phyloP scores from a whole-genome alignment of 2,113 vertebrate species.

The Peromyscus leucopus region DNA sequence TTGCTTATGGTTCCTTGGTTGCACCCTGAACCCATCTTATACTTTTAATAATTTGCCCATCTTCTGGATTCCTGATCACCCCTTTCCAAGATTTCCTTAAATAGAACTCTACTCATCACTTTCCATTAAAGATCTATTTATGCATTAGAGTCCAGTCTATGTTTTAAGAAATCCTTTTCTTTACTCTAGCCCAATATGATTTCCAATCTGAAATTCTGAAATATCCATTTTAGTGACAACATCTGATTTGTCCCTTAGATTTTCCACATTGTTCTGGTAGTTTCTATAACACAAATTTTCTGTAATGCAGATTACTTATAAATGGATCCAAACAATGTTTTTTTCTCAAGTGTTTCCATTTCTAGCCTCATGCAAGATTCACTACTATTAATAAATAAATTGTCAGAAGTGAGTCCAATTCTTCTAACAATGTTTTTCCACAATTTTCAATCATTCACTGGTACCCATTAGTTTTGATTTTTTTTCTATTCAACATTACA shows the following conservation, averaged over 20 bases:
- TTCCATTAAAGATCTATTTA: neutral
- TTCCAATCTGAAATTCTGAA: neutral
- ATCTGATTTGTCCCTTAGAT: neutral
- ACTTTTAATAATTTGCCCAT: neutral
- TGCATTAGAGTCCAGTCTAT: neutral
- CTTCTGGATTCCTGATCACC: neutral
- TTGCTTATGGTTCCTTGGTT: neutral
- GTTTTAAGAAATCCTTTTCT: constrained; percentile 3
- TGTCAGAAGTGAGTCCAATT: neutral
- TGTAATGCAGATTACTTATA: neutral
- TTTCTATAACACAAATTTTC: neutral
- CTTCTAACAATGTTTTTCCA: neutral
- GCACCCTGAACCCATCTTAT: neutral
- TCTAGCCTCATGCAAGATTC: neutral
- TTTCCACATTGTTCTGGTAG: neutral
- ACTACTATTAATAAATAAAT: neutral
- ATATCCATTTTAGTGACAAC: neutral
- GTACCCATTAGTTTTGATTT: neutral
- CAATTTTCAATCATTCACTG: constrained; percentile 26
- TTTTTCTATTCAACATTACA: constrained; percentile 18
- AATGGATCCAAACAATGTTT: neutral
- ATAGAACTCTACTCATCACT: neutral
- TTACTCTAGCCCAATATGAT: neutral
- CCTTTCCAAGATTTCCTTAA: neutral
- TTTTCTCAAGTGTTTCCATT: neutral